Conservation (phyloP, 2,113 vertebrate species). For the Cebidichthys violaceus region DNA sequence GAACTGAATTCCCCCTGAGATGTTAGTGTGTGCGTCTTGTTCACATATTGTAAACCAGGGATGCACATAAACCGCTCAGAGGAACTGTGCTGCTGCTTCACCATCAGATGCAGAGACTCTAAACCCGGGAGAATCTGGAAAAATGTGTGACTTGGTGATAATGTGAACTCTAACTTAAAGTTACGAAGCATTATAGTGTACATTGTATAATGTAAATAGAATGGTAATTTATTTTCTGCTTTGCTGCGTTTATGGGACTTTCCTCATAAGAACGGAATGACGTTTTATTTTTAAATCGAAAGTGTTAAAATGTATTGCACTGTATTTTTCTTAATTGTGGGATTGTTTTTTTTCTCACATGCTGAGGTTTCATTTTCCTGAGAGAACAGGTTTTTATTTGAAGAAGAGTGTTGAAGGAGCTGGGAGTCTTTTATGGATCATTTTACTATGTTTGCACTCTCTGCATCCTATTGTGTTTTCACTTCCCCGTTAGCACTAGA, state of each 20-base stretch:
- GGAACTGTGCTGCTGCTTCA: slow-evolving; percentile 56
- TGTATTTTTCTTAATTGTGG: slow-evolving; percentile 66
- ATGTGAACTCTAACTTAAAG: slow-evolving; percentile 49
- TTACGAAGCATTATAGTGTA: slow-evolving; percentile 61
- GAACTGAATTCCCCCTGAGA: slow-evolving; percentile 35
- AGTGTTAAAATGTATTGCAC: slow-evolving; percentile 71
- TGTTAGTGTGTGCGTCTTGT: slow-evolving; percentile 28
- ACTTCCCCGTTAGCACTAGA: slow-evolving; percentile 41
- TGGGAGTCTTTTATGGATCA: slow-evolving; percentile 52
- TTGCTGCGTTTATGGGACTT: slow-evolving; percentile 71
- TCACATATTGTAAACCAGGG: slow-evolving; percentile 25
- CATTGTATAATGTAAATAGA: slow-evolving; percentile 76
- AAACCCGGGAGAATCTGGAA: slow-evolving; percentile 14
- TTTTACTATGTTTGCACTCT: slow-evolving; percentile 71
- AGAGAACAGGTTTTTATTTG: slow-evolving; percentile 56
- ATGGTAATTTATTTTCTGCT: slow-evolving; percentile 77
- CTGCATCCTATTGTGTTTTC: slow-evolving; percentile 61
- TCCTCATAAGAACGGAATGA: slow-evolving; percentile 68
- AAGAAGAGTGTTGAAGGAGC: slow-evolving; percentile 45
- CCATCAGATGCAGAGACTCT: slow-evolving; percentile 42
- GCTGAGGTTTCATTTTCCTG: slow-evolving; percentile 50
- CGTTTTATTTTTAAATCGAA: slow-evolving; percentile 74
- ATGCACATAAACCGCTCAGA: slow-evolving; percentile 29
- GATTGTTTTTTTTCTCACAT: slow-evolving; percentile 36
- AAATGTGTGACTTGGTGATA: slow-evolving; percentile 45